Evolutionary conservation across 1,140 invertebrate species (phyloP).

Genomic region (Melanaphis sacchari): DNA sequence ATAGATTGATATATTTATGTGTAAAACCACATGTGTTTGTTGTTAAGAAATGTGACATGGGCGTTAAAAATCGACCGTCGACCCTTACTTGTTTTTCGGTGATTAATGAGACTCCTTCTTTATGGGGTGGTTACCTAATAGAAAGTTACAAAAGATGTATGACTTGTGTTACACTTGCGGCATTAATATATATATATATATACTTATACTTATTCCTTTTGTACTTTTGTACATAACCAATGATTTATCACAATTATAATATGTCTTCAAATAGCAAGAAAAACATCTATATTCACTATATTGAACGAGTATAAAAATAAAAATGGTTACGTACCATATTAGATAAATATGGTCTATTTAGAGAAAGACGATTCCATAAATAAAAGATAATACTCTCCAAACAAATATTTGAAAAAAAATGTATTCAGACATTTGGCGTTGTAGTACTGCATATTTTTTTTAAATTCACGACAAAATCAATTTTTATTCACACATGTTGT

Average conservation of each 20-base stretch:
- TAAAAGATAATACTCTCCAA: no score
- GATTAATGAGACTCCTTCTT: background rate
- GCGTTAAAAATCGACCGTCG: background rate
- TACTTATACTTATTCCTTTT: background rate
- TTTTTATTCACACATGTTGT: no score
- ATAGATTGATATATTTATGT: background rate
- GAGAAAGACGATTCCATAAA: no score
- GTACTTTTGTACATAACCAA: background rate
- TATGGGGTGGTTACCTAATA: background rate
- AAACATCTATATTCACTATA: background rate
- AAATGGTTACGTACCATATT: no score
- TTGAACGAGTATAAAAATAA: no score
- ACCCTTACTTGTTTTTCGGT: background rate
- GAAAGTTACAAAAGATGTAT: constrained; percentile 5
- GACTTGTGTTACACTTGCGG: background rate
- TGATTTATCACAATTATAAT: constrained; percentile 8
- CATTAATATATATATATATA: background rate
- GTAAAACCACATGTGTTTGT: background rate
- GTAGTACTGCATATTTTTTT: no score
- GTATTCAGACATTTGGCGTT: no score
- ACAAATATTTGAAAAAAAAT: no score
- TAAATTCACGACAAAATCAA: no score
- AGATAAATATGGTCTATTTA: no score
- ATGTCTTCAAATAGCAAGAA: background rate
- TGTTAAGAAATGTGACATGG: background rate